Conservation (phyloP, 2,797 vertebrate genomes). For the Danio albolineatus region DNA sequence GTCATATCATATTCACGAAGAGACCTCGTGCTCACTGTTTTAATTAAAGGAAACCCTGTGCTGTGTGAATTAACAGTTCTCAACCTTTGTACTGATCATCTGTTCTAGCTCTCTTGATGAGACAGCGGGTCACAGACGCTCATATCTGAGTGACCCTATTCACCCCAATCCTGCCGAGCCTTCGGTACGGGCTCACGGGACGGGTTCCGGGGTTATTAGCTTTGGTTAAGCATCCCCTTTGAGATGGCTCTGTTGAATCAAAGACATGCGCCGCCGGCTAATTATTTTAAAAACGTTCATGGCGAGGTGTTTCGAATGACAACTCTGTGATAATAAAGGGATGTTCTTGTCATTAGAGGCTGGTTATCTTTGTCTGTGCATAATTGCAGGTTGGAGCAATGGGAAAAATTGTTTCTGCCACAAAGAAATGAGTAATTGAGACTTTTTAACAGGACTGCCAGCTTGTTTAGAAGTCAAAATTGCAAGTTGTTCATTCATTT, state of each 20-base stretch:
- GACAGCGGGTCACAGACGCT: constrained; percentile 25
- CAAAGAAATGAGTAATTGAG: no score
- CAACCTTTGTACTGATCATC: constrained; percentile 38
- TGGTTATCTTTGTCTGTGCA: constrained; percentile 5
- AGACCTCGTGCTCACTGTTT: constrained; percentile 38
- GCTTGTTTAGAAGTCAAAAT: no score
- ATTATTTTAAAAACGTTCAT: constrained; percentile 32
- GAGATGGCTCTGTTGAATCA: constrained; percentile 8
- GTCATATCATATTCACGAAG: constrained; percentile 28
- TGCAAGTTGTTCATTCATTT: no score
- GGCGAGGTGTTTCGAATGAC: constrained; percentile 24
- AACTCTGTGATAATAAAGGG: constrained; percentile 32
- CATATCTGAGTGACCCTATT: constrained; percentile 20
- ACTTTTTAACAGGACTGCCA: no score
- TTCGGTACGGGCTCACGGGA: constrained; percentile 4
- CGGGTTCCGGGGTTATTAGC: constrained; percentile 28
- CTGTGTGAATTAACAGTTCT: constrained; percentile 33
- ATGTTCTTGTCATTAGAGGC: constrained; percentile 32
- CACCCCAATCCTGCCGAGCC: constrained; percentile 19
- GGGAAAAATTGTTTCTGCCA: no score
- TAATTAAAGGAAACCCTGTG: constrained; percentile 48
- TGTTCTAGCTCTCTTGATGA: constrained; percentile 20
- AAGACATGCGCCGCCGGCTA: constrained; percentile 18
- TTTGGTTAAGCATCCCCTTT: constrained; percentile 19
- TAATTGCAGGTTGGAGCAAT: not conserved